These are phyloP conservation scores for Sarcoramphus papa DNA, from an alignment of 2,797 vertebrate species.

Conservation along the genomic window DNA sequence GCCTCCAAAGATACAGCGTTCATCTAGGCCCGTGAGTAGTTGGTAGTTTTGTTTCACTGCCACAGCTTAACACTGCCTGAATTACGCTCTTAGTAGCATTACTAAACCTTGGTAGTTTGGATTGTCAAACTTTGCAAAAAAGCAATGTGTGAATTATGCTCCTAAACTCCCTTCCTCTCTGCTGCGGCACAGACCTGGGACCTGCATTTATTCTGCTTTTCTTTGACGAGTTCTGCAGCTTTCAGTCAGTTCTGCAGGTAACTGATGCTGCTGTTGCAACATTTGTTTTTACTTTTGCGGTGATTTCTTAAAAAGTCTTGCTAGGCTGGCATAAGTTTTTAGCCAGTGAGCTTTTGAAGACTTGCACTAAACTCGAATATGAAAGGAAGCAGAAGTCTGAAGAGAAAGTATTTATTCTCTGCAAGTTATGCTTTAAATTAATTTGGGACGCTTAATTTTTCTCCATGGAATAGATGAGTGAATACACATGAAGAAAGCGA, in stretches of 20 bases:
- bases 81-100: conserved; percentile 33
- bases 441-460: not conserved
- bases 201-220: conserved; percentile 59
- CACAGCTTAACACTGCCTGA: conserved; percentile 73
- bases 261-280: conserved; percentile 14
- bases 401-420: not conserved
- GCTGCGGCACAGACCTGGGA: conserved; percentile 53
- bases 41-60: conserved; percentile 46
- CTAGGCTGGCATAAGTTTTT: conserved; percentile 5
- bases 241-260: conserved; percentile 46
- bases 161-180: conserved; percentile 53
- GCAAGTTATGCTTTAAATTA: conserved; percentile 5
- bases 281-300: not conserved
- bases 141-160: conserved; percentile 38
- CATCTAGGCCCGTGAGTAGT: conserved; percentile 84
- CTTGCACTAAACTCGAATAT: conserved; percentile 16
- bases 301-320: not conserved
- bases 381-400: conserved; percentile 51
- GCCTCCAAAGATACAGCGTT: conserved; percentile 82
- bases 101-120: conserved; percentile 72
- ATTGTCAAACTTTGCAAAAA: conserved; percentile 43
- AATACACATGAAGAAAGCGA: not conserved
- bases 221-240: conserved; percentile 29
- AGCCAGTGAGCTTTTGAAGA: conserved; percentile 54
- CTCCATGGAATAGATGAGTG: not conserved